Conservation (phyloP, 2,888 invertebrate species). For the Clusia tigrina region DNA sequence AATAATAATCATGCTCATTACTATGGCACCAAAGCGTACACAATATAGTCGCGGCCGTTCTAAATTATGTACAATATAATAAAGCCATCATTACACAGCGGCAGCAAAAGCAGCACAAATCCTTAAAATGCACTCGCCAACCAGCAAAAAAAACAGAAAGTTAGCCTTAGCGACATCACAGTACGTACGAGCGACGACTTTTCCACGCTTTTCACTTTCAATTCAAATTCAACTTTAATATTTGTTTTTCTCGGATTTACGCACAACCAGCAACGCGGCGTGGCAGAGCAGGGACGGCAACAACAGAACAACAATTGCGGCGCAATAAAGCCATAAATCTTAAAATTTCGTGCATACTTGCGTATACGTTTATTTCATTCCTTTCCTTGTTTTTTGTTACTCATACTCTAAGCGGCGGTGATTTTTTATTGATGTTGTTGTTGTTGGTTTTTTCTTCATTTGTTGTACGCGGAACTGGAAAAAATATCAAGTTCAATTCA, state of each 20-base stretch:
- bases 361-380: too few species aligned
- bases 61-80: constrained; percentile 22
- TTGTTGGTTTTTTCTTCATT: too few species aligned
- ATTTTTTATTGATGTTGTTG: too few species aligned
- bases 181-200: constrained; percentile 56
- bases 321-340: constrained; percentile 55
- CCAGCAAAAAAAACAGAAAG: constrained; percentile 9
- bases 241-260: constrained; percentile 44
- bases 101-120: constrained; percentile 7
- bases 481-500: too few species aligned
- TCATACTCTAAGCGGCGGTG: too few species aligned
- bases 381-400: too few species aligned
- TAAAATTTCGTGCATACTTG: constrained; percentile 43
- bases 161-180: constrained; percentile 43
- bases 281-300: constrained; percentile 21
- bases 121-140: constrained; percentile 11
- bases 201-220: constrained; percentile 61
- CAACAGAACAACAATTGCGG: constrained; percentile 45
- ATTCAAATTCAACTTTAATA: constrained; percentile 47
- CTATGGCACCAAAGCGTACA: constrained; percentile 21
- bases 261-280: constrained; percentile 31
- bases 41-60: background rate
- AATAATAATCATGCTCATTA: constrained; percentile 11
- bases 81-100: constrained; percentile 23
- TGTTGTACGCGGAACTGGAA: too few species aligned